Evolutionary conservation across 2,888 invertebrate species (phyloP), one percentile per base, ranked within the genome.

Genomic region (Drepana falcataria): DNA sequence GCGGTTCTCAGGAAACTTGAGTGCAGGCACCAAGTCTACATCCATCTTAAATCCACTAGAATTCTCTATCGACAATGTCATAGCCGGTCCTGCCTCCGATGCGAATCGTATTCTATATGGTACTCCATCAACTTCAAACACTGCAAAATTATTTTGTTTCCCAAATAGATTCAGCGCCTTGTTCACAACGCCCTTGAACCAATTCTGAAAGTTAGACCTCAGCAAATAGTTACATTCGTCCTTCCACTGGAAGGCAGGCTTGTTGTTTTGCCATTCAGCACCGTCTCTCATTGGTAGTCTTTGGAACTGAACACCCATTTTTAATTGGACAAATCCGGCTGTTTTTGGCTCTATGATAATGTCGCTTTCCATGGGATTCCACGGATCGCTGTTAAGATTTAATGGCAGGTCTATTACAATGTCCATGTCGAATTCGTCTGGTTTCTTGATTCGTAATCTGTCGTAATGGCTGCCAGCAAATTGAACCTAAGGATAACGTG

Each of bases 401-500:
- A 92, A 62, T 0, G 93, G 92, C 7, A 94, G 66, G 9, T 79
- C 76, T 21, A 94, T 85, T 0, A 93, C 79, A 3, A 93, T 78
- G 64, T 93, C 92, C 65, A 94, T 81, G 64, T 94, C 94, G 59
- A 91, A 94, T 65, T 94, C 94, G 53, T 92, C 88, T 0, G 93
- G 93, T 57, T 90, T 87, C 9, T 88, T 87, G 0, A 93, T 91
- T 59, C 92, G 92, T 2, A 93, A 77, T 6, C 86, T 80, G 69
- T 94, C 94, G 59, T 86, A 94, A 63, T 86, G 93, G 63, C 93
- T 93, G 7, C 94, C 94, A 1, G 92, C 92, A 63, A 87, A 93
- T 65, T 88, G 88, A 0, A 84, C 75, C 87, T 87, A 65, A 48
- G 44, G 35, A 53, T 9, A 48, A 48, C 40, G 6, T 47, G 48